Base-by-base conservation (phyloP, 1,140 invertebrate species). In the Drosophila pseudoobscura region DNA sequence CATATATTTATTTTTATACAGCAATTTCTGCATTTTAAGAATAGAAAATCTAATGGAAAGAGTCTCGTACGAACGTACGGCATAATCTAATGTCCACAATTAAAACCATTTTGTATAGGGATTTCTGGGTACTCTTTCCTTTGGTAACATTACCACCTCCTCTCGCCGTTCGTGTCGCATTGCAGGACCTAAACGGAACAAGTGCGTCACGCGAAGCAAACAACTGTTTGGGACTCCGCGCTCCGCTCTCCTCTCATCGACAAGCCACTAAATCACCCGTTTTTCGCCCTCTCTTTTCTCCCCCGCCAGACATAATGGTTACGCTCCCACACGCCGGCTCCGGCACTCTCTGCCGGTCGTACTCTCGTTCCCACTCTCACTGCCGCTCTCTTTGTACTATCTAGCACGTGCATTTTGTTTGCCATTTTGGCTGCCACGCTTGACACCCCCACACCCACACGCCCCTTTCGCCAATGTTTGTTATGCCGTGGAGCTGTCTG, bases 391-490 rank as follows among this genome's bases (percentile, higher is more conserved):
- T 3, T 7, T 51, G 26, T 39, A 26, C 29, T 31, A 45, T 55
- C 50, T 53, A 75, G 75, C 82, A 87, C 82, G 83, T 87, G 82
- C 70, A 58, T 70, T 52, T 55, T 87, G 80, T 77, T 84, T 85
- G 76, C 76, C 80, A 51, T 84, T 77, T 85, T 58, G 61, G 61
- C 73, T 53, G 31, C 51, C 51, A 20, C 22, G 35, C 35, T 22
- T 53, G 29, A 17, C 61, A 73, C 76, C 71, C 64, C 53, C 26
- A 50, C 63, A 73, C 76, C 71, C 64, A 49, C 26, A 50, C 63
- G 60, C 56, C 31, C 31, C 31, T 3, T 7, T 8, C 8, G 3
- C 8, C 8, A 39, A 39, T 76, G 66, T 88, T 80, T 87, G 83
- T 87, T 87, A 78, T 87, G 82, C 75, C 82, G 9, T 78, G 73